Evolutionary conservation across 2,113 vertebrate genomes (phyloP).

Genomic region (Lonchura striata): DNA sequence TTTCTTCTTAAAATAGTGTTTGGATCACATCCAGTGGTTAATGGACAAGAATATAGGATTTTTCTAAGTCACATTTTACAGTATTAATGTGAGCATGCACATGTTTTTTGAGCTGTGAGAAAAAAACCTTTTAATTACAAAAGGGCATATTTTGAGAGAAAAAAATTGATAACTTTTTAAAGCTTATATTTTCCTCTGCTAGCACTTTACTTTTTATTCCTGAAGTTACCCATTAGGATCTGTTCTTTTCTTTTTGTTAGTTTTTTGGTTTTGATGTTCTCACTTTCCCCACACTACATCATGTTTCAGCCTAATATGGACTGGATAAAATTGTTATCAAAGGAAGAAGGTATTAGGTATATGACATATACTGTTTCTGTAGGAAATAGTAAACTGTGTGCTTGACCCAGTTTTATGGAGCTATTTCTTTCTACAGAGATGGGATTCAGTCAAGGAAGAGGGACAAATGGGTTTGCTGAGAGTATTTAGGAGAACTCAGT

Average conservation of each 20-base stretch:
- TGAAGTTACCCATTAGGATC: neutral
- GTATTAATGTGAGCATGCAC: neutral
- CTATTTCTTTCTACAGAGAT: neutral
- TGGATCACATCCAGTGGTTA: neutral
- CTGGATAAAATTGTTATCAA: neutral
- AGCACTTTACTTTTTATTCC: neutral
- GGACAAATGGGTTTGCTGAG: neutral
- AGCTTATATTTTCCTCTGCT: neutral
- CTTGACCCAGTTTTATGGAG: slow-evolving; percentile 22
- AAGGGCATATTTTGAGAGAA: neutral
- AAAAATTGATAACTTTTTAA: neutral
- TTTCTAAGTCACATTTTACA: neutral
- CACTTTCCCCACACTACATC: neutral
- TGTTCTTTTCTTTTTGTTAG: neutral
- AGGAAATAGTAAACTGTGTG: slow-evolving; percentile 12
- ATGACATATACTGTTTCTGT: neutral
- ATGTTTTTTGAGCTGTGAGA: neutral
- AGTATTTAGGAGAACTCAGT: slow-evolving; percentile 40
- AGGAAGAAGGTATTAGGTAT: neutral
- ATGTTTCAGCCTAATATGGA: neutral
- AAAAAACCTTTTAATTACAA: neutral
- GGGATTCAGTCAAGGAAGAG: neutral
- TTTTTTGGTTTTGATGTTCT: neutral
- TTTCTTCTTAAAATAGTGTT: neutral
- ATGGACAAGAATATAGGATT: neutral